Evolutionary conservation across 2,888 invertebrate genomes (phyloP).

Genomic region (Agriopis marginaria): DNA sequence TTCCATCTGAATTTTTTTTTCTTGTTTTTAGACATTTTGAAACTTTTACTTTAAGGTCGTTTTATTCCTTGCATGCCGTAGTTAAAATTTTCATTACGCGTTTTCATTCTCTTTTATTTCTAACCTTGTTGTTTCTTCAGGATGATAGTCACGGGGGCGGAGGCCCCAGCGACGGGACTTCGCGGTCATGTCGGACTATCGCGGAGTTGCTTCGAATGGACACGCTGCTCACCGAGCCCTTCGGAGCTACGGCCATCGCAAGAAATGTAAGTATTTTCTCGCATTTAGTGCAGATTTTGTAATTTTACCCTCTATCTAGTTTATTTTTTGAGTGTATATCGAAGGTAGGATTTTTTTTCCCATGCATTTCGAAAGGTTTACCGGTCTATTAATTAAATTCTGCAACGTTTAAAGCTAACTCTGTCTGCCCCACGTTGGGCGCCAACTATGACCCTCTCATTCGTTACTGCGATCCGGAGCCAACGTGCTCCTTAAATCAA

Average conservation of each 20-base stretch:
- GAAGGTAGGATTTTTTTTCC: neutral
- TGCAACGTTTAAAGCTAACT: neutral
- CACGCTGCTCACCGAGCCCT: slow-evolving; percentile 49
- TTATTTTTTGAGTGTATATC: neutral
- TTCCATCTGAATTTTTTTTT: no score
- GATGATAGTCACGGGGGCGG: slow-evolving; percentile 69
- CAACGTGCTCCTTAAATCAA: slow-evolving; percentile 61
- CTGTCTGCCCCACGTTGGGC: slow-evolving; percentile 59
- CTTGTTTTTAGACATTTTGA: no score
- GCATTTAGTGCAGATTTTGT: neutral
- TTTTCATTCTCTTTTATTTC: neutral
- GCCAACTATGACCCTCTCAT: slow-evolving; percentile 54
- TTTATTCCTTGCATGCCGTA: neutral
- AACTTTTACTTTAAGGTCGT: neutral
- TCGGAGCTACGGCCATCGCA: slow-evolving; percentile 56
- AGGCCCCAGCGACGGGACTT: slow-evolving; percentile 64
- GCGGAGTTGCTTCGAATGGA: slow-evolving; percentile 69
- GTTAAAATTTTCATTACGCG: neutral
- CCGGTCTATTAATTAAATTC: neutral
- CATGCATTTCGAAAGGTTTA: neutral
- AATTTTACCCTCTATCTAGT: neutral
- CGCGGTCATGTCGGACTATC: slow-evolving; percentile 58
- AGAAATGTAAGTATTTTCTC: slow-evolving; percentile 62
- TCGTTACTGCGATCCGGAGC: slow-evolving; percentile 51
- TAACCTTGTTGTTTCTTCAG: slow-evolving; percentile 48